These are phyloP conservation scores for Graptemys geographica DNA, from an alignment of 2,797 vertebrate species.

Conservation along the genomic window DNA sequence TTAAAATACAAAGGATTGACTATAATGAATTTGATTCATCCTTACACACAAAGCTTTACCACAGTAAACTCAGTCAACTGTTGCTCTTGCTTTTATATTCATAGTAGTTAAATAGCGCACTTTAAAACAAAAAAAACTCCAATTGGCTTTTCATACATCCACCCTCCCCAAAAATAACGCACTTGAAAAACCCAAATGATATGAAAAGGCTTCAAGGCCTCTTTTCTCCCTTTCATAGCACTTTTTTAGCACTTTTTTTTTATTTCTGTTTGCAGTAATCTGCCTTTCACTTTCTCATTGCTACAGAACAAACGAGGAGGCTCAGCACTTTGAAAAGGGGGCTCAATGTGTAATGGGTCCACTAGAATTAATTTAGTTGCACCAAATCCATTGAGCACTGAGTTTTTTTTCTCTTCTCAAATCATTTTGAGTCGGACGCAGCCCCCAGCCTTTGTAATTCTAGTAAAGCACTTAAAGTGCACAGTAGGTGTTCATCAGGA, in stretches of 20 bases:
- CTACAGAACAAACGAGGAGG: slow-evolving; percentile 90
- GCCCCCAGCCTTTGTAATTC: slow-evolving; percentile 98
- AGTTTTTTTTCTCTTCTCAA: slow-evolving; percentile 83
- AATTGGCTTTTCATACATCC: slow-evolving; percentile 88
- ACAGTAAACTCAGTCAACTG: slow-evolving; percentile 89
- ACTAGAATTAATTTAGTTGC: slow-evolving; percentile 91
- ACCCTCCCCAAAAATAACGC: slow-evolving; percentile 89
- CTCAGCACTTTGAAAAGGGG: slow-evolving; percentile 89
- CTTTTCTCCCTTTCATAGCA: slow-evolving; percentile 88
- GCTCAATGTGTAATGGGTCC: slow-evolving; percentile 88
- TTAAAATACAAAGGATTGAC: slow-evolving; percentile 86
- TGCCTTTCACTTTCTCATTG: slow-evolving; percentile 91
- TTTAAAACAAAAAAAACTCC: slow-evolving; percentile 88
- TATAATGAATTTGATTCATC: slow-evolving; percentile 88
- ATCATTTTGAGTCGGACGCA: slow-evolving; percentile 89
- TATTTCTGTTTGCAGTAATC: slow-evolving; percentile 91
- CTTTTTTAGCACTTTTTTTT: slow-evolving; percentile 77
- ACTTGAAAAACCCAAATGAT: slow-evolving; percentile 89
- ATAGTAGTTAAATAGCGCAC: slow-evolving; percentile 87
- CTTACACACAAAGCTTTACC: slow-evolving; percentile 87
- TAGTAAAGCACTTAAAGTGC: slow-evolving; percentile 99
- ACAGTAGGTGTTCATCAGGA: slow-evolving; percentile 99
- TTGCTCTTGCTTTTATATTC: slow-evolving; percentile 89
- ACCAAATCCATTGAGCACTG: slow-evolving; percentile 88
- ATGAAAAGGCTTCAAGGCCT: slow-evolving; percentile 89